Evolutionary conservation across 1,140 invertebrate species (phyloP), one percentile per base, ranked within the genome.

Genomic region (Catajapyx aquilonaris): DNA sequence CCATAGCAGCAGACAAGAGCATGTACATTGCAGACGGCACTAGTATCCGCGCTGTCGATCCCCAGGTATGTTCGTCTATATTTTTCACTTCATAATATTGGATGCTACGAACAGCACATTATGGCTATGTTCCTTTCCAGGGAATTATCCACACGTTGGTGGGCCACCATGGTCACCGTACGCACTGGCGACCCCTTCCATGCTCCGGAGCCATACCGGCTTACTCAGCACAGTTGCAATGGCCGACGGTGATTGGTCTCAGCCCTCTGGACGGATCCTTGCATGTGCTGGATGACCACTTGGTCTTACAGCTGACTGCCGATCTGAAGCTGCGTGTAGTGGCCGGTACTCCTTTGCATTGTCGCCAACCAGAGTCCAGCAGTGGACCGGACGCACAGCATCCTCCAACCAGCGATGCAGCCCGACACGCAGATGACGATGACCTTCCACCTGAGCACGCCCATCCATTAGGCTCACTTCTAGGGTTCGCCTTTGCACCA

Each of bases 11-110:
- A 21, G 83, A 87, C 52, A 80, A 76, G 49, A 84, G 81, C 11
- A 84, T 93, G 72, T 93, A 88, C 51, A 85, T 93, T 44, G 86
- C 86, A 31, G 87, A 93, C 58, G 91, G 80, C 39, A 87, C 84
- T 1, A 91, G 90, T 47, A 86, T 94, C 33, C 68, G 87, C 28
- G 77, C 80, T 20, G 85, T 97, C 1, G 84, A 88, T 62, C 71
- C 77, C 13, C 64, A n/a, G n/a, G n/a, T n/a, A n/a, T n/a, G n/a
- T n/a, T n/a, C n/a, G n/a, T n/a, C n/a, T n/a, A n/a, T n/a, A n/a
- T n/a, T n/a, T n/a, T n/a, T n/a, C n/a, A n/a, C n/a, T n/a, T n/a
- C n/a, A n/a, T n/a, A n/a, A n/a, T n/a, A n/a, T n/a, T n/a, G n/a
- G n/a, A n/a, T n/a, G n/a, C n/a, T n/a, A n/a, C n/a, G n/a, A n/a